phyloP scores from a whole-genome alignment of 2,113 vertebrate species.

The Phodopus roborovskii region DNA sequence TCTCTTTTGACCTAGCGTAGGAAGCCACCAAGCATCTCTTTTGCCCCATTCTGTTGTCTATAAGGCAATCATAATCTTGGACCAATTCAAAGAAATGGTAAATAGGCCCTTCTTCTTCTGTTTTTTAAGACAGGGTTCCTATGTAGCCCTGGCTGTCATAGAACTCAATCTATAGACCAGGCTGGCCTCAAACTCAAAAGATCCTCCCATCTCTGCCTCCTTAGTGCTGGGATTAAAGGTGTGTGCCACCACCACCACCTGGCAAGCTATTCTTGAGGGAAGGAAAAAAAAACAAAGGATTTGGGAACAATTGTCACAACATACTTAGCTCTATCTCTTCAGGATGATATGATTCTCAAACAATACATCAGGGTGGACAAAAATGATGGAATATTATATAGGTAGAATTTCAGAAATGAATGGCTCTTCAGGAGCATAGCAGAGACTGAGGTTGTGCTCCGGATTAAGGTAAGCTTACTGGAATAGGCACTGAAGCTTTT shows the following conservation, averaged over 20 bases:
- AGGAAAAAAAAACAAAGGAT: conserved; percentile 42
- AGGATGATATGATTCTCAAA: conserved; percentile 46
- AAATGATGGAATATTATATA: conserved; percentile 27
- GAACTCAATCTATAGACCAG: neutral
- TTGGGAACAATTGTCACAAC: neutral
- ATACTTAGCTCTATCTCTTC: conserved; percentile 2
- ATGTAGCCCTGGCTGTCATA: neutral
- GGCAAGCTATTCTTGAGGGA: neutral
- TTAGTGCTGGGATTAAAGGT: neutral
- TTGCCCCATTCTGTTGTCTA: neutral
- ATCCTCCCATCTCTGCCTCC: neutral
- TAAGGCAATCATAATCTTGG: neutral
- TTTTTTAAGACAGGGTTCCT: neutral
- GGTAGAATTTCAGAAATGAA: neutral
- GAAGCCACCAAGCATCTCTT: neutral
- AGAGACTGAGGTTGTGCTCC: neutral
- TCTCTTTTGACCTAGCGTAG: conserved; percentile 16
- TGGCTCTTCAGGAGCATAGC: neutral
- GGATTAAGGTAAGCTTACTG: neutral
- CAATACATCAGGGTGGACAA: neutral
- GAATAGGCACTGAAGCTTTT: neutral
- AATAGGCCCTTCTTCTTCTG: neutral
- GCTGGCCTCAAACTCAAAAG: neutral
- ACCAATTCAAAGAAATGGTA: neutral
- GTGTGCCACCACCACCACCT: neutral